A percentile compares a stretch with the other conserved stretches of the same genome.
Evolutionary conservation across 2,113 vertebrate species (phyloP).

Genomic region (Cricetomys ansorgei): DNA sequence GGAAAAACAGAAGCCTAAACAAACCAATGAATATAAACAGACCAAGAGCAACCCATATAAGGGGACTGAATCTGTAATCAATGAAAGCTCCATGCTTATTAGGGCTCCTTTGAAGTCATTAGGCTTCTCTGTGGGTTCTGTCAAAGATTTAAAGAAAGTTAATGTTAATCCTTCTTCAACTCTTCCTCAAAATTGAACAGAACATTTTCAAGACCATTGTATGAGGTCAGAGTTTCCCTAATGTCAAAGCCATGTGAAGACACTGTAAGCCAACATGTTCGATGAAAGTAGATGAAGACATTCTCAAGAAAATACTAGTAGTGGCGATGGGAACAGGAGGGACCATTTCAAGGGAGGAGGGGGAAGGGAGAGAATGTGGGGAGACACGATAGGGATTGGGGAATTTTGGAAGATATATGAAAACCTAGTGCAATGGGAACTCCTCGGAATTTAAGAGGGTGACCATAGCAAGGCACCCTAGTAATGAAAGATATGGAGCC

Average conservation of each 20-base stretch:
- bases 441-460: too few relatives aligned
- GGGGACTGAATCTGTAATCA: background rate
- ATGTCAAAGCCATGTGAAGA: background rate
- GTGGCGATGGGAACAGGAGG: too few relatives aligned
- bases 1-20: background rate
- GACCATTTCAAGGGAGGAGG: too few relatives aligned
- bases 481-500: too few relatives aligned
- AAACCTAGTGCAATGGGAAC: too few relatives aligned
- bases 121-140: background rate
- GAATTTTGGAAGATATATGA: too few relatives aligned
- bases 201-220: background rate
- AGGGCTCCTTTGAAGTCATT: too few relatives aligned
- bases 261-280: background rate
- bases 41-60: background rate
- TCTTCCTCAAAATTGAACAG: background rate
- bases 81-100: background rate
- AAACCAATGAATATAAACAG: background rate
- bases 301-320: background rate
- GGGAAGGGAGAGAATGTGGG: too few relatives aligned
- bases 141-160: background rate
- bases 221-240: background rate
- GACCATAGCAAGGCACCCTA: too few relatives aligned
- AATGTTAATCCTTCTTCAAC: background rate
- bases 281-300: background rate
- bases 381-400: too few relatives aligned